phyloP scores from a whole-genome alignment of 1,140 invertebrate species.

The Trichoplusia ni region DNA sequence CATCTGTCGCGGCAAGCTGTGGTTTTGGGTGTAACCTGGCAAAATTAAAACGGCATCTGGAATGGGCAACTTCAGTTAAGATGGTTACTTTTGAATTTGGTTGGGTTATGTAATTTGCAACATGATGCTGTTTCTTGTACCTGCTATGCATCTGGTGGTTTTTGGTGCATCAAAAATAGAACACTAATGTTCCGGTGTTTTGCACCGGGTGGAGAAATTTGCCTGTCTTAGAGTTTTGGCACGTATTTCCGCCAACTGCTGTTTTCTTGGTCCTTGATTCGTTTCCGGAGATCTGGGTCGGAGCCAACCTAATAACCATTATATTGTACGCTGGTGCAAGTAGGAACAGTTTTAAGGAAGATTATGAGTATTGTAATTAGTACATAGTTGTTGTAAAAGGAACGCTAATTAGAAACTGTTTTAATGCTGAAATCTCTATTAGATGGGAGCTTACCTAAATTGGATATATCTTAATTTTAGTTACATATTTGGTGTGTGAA shows the following conservation, averaged over 20 bases:
- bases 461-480: too few relatives aligned
- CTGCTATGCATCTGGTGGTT: constrained; percentile 74
- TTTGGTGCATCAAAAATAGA: constrained; percentile 65
- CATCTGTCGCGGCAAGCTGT: constrained; percentile 76
- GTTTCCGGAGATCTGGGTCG: background rate
- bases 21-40: constrained; percentile 54
- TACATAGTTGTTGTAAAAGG: too few relatives aligned
- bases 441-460: too few relatives aligned
- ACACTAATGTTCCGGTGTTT: constrained; percentile 48
- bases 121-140: constrained; percentile 69
- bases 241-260: constrained; percentile 28
- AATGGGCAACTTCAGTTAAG: background rate
- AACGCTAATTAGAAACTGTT: too few relatives aligned
- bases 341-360: too few relatives aligned
- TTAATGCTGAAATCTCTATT: too few relatives aligned
- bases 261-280: background rate
- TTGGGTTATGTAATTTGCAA: constrained; percentile 65
- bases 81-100: constrained; percentile 39
- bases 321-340: background rate
- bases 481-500: too few relatives aligned
- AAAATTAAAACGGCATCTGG: constrained; percentile 35
- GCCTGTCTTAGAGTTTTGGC: constrained; percentile 2
- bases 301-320: background rate
- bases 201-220: constrained; percentile 46
- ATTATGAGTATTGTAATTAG: too few relatives aligned